These are phyloP conservation scores for Vultur gryphus DNA, from an alignment of 2,797 vertebrate species.

Conservation along the genomic window DNA sequence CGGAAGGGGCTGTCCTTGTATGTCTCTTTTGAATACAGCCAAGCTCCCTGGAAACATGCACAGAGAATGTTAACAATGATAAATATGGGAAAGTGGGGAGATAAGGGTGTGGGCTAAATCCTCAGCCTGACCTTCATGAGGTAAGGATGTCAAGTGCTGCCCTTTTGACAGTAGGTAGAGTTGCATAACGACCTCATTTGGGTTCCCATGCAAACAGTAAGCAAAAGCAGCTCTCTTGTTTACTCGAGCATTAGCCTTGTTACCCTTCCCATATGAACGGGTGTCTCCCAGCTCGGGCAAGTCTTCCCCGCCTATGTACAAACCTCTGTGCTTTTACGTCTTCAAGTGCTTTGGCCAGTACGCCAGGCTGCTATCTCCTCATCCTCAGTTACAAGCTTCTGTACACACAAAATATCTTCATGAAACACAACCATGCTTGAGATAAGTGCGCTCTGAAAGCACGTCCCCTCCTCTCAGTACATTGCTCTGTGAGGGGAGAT, in stretches of 20 bases:
- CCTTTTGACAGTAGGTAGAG: not conserved
- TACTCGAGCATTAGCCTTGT: not conserved
- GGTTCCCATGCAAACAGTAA: not conserved
- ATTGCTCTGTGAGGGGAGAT: not conserved
- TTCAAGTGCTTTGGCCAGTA: not conserved
- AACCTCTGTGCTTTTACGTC: not conserved
- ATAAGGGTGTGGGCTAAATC: not conserved
- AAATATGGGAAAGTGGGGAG: not conserved
- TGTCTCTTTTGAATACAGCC: not conserved
- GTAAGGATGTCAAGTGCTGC: not conserved
- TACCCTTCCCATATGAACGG: not conserved
- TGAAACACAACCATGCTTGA: not conserved
- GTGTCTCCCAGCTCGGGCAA: not conserved
- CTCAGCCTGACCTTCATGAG: not conserved
- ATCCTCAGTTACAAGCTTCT: not conserved
- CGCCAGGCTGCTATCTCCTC: not conserved
- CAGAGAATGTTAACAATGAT: not conserved
- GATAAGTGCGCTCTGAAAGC: not conserved
- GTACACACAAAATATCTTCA: not conserved
- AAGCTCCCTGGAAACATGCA: not conserved
- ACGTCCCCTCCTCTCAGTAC: not conserved
- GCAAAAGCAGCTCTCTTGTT: not conserved
- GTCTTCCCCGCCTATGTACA: not conserved
- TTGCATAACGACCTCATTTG: not conserved
- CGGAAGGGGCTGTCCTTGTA: not conserved